Conservation (phyloP, 2,797 vertebrate genomes). For the Bufotes viridis region DNA sequence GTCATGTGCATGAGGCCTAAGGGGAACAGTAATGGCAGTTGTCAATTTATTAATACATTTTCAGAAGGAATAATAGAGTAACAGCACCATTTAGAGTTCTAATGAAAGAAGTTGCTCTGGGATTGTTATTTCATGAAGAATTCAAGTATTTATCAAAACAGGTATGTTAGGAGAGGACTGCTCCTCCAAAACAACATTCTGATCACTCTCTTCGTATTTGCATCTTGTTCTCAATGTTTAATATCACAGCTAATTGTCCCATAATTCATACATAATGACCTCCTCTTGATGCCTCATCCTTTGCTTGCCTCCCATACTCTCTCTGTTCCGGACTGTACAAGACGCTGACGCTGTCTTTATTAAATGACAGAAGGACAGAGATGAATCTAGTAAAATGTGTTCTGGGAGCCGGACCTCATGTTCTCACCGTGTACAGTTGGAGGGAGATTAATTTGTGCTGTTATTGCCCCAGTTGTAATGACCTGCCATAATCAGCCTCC, state of each 20-base stretch:
- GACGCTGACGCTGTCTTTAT: slow-evolving; percentile 45
- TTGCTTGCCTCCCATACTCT: background rate
- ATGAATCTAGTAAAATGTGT: slow-evolving; percentile 1
- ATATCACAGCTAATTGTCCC: background rate
- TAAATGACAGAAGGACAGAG: slow-evolving; percentile 45
- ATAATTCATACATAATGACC: background rate
- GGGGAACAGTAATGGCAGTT: too few species aligned
- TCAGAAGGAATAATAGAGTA: too few species aligned
- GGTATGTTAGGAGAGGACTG: too few species aligned
- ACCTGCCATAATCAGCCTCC: background rate
- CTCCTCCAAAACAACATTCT: background rate
- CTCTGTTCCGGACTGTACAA: slow-evolving; percentile 7
- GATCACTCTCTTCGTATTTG: background rate
- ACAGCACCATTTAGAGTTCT: too few species aligned
- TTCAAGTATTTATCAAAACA: too few species aligned
- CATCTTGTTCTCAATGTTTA: background rate
- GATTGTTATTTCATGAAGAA: too few species aligned
- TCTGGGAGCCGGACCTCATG: slow-evolving; percentile 9
- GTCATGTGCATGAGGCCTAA: too few species aligned
- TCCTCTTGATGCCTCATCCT: background rate
- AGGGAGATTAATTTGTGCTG: background rate
- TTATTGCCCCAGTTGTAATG: background rate
- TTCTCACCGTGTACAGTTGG: background rate
- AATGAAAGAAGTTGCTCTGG: too few species aligned
- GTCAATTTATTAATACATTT: too few species aligned